These are phyloP conservation scores for Sinocyclocheilus maitianheensis DNA, from an alignment of 2,113 vertebrate species.

Conservation along the genomic window DNA sequence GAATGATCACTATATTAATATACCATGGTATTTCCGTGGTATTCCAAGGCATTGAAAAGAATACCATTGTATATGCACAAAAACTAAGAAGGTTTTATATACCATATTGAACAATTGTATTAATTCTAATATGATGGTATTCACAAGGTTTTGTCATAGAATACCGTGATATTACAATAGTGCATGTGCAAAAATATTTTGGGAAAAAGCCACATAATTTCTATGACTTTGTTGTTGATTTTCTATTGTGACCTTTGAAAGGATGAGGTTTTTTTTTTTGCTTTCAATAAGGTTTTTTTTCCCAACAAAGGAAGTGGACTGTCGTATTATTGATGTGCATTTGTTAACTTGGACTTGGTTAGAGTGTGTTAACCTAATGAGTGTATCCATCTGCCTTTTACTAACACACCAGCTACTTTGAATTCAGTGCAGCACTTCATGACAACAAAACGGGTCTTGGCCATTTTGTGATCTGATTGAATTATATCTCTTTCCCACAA, in stretches of 20 bases:
- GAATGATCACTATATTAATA: neutral
- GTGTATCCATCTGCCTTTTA: slow-evolving; percentile 45
- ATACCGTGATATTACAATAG: neutral
- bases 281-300: neutral
- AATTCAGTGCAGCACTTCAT: slow-evolving; percentile 56
- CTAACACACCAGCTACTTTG: slow-evolving; percentile 57
- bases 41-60: neutral
- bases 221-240: too few relatives aligned
- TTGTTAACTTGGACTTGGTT: slow-evolving; percentile 33
- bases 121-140: neutral
- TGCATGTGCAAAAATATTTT: neutral
- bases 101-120: neutral
- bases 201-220: too few relatives aligned
- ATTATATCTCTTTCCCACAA: slow-evolving; percentile 69
- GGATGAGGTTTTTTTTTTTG: neutral
- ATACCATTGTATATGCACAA: neutral
- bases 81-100: neutral
- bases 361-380: slow-evolving; percentile 30
- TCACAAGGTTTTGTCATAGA: neutral
- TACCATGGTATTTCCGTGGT: neutral
- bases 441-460: slow-evolving; percentile 56
- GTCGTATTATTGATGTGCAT: neutral
- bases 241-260: too few relatives aligned
- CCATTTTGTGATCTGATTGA: slow-evolving; percentile 62
- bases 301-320: neutral